Conservation (phyloP, 1,140 invertebrate genomes). For the Trichogramma pretiosum region DNA sequence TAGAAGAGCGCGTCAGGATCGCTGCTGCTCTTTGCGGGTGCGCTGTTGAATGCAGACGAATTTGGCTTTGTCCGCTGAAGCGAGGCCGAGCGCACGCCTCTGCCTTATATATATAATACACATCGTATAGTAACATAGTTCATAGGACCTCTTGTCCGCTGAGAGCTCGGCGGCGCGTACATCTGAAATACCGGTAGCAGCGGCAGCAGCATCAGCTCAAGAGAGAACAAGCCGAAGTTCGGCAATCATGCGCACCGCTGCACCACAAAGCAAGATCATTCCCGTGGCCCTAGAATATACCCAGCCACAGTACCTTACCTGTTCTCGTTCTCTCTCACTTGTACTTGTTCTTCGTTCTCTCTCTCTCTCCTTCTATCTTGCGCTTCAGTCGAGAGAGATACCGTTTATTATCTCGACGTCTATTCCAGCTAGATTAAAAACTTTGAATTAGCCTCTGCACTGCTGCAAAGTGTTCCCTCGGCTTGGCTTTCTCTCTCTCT, state of each 20-base stretch:
- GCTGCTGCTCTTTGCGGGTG: too few species aligned
- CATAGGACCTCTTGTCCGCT: slow-evolving; percentile 16
- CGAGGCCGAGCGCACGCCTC: too few species aligned
- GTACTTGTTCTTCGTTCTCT: too few species aligned
- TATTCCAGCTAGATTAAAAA: slow-evolving; percentile 20
- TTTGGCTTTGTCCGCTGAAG: slow-evolving; percentile 27
- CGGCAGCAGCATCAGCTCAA: too few species aligned
- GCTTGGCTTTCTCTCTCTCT: too few species aligned
- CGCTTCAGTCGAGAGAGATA: slow-evolving; percentile 26
- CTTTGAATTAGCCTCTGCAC: slow-evolving; percentile 14
- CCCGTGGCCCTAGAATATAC: too few species aligned
- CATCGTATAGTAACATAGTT: too few species aligned
- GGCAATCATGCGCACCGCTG: slow-evolving; percentile 42
- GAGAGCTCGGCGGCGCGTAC: slow-evolving; percentile 28
- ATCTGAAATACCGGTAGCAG: slow-evolving; percentile 34
- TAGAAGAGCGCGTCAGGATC: slow-evolving; percentile 1
- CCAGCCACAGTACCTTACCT: too few species aligned
- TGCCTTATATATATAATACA: too few species aligned
- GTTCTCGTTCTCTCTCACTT: too few species aligned
- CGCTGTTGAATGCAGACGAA: slow-evolving; percentile 8
- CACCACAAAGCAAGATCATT: slow-evolving; percentile 35
- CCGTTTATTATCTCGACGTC: slow-evolving; percentile 28
- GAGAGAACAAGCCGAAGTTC: slow-evolving; percentile 42
- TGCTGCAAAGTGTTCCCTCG: not conserved
- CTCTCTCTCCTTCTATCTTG: too few species aligned